Percentiles rank a stretch among this genome's conserved stretches.
phyloP scores from a whole-genome alignment of 2,797 vertebrate species.

The Microcaecilia unicolor region DNA sequence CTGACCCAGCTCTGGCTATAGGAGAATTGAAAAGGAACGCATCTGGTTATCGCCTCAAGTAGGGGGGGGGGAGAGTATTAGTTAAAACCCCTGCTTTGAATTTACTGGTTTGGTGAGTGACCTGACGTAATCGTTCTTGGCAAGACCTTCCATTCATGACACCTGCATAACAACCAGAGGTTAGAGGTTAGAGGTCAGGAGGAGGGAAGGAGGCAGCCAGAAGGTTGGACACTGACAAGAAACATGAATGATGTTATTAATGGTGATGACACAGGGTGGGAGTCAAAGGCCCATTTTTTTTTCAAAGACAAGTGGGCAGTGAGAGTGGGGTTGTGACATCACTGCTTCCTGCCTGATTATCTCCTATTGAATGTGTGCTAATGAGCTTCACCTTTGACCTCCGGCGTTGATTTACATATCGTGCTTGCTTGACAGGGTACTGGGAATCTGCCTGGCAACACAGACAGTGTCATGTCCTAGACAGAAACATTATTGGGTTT shows the following conservation, averaged over 20 bases:
- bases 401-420: constrained; percentile 6
- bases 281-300: background rate
- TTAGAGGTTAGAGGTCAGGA: background rate
- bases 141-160: background rate
- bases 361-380: constrained; percentile 37
- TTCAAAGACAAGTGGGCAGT: constrained; percentile 2
- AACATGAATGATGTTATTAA: constrained; percentile 22
- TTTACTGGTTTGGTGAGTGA: too few species aligned
- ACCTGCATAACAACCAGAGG: constrained; percentile 4
- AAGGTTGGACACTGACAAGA: background rate
- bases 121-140: too few species aligned
- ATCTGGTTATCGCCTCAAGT: too few species aligned
- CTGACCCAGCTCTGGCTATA: too few species aligned
- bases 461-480: too few species aligned
- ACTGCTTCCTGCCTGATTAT: constrained; percentile 35
- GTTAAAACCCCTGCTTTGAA: too few species aligned
- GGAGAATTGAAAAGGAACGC: too few species aligned
- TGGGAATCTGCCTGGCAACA: too few species aligned
- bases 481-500: too few species aligned
- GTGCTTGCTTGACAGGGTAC: too few species aligned
- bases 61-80: too few species aligned
- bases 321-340: constrained; percentile 8
- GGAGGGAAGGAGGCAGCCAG: background rate
- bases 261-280: background rate
- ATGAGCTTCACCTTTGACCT: constrained; percentile 58